A percentile compares a stretch with the other conserved stretches of the same genome.
Conservation (phyloP, 92 coral and sea anemone genomes). For the Metridium senile region DNA sequence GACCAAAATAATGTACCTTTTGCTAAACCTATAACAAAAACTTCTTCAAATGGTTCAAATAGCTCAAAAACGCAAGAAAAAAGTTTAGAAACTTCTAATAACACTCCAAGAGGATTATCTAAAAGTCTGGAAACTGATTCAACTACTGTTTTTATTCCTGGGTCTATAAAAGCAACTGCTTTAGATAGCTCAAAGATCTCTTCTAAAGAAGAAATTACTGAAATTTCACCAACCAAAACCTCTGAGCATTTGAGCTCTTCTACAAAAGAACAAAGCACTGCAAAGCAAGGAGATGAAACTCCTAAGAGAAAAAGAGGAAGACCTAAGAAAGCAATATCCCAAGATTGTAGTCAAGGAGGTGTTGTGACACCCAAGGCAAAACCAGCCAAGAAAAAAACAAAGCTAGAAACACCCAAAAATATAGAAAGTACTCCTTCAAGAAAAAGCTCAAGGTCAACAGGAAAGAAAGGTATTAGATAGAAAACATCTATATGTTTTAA, state of each 20-base stretch:
- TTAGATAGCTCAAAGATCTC: neutral
- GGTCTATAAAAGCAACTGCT: neutral
- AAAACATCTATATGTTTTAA: neutral
- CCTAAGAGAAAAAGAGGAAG: conserved; percentile 41
- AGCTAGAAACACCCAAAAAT: neutral
- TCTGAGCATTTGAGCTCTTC: too few relatives aligned
- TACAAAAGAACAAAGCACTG: neutral
- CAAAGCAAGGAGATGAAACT: neutral
- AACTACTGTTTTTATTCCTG: neutral
- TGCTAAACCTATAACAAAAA: too few relatives aligned
- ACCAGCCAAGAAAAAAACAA: conserved; percentile 22
- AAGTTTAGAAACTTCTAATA: neutral
- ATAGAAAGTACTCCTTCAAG: neutral
- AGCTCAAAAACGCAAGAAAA: too few relatives aligned
- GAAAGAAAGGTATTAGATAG: conserved; percentile 9
- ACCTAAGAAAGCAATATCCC: conserved; percentile 15
- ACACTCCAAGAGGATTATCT: neutral
- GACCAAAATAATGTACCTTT: too few relatives aligned
- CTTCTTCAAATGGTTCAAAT: too few relatives aligned
- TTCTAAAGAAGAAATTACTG: too few relatives aligned
- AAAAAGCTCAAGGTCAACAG: conserved; percentile 18
- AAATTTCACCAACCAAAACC: too few relatives aligned
- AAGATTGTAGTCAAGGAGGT: neutral
- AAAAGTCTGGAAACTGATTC: neutral
- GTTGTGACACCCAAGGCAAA: conserved; percentile 16